A percentile compares a stretch with the other conserved stretches of the same genome.
Evolutionary conservation across 1,140 invertebrate genomes (phyloP).

Genomic region (Neodiprion fabricii): DNA sequence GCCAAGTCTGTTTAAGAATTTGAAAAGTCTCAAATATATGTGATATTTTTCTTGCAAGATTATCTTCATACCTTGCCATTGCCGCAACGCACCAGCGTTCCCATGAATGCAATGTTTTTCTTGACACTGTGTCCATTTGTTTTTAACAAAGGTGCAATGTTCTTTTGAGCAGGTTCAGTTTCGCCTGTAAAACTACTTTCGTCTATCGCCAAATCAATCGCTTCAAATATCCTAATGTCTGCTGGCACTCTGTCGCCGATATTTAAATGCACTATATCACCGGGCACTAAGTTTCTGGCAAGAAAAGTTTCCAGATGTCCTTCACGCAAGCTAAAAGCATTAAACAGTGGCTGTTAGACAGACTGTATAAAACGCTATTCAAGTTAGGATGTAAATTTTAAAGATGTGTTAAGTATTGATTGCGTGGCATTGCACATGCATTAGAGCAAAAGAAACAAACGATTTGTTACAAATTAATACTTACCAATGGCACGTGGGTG

Average conservation of each 20-base stretch:
- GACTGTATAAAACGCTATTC: constrained; percentile 12
- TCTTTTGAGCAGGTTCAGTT: constrained; percentile 82
- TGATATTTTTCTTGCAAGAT: constrained; percentile 16
- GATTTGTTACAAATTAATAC: constrained; percentile 29
- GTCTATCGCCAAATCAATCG: constrained; percentile 91
- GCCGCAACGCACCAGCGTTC: constrained; percentile 95
- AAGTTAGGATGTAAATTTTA: not conserved
- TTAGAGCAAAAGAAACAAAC: constrained; percentile 27
- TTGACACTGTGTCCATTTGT: constrained; percentile 76
- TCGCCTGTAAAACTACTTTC: constrained; percentile 99
- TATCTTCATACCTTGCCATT: constrained; percentile 82
- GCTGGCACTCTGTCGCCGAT: constrained; percentile 97
- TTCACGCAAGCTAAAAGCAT: constrained; percentile 78
- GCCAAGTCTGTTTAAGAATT: constrained; percentile 12
- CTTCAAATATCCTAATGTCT: constrained; percentile 91
- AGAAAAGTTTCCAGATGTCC: constrained; percentile 89
- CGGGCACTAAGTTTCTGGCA: constrained; percentile 96
- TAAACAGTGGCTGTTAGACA: constrained; percentile 20
- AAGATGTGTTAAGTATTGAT: constrained; percentile 19
- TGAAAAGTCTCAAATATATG: not conserved
- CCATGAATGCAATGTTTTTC: constrained; percentile 98
- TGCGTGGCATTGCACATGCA: constrained; percentile 37
- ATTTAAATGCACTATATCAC: constrained; percentile 92
- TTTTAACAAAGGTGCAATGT: constrained; percentile 68
- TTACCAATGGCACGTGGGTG: constrained; percentile 86